phyloP scores from a whole-genome alignment of 2,113 vertebrate species.

The Misgurnus mizolepis region DNA sequence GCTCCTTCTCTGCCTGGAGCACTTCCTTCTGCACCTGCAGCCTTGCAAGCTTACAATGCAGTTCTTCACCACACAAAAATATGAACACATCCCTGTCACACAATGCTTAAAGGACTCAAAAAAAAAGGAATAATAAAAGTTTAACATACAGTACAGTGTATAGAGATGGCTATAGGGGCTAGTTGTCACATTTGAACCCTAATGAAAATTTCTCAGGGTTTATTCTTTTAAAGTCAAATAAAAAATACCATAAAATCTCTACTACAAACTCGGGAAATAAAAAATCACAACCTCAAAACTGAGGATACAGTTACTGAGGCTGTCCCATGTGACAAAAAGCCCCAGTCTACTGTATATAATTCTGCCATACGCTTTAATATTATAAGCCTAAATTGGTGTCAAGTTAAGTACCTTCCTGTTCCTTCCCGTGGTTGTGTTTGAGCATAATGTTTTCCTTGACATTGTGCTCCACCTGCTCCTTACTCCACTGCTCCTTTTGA shows the following conservation, averaged over 20 bases:
- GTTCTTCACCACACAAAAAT: constrained; percentile 48
- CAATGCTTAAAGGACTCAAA: neutral
- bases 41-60: constrained; percentile 56
- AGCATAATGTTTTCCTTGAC: constrained; percentile 71
- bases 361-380: no score
- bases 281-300: no score
- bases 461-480: constrained; percentile 73
- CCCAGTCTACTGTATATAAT: neutral
- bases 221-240: no score
- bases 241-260: no score
- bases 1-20: constrained; percentile 68
- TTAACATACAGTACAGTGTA: no score
- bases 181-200: no score
- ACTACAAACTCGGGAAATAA: no score
- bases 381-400: neutral
- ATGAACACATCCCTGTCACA: constrained; percentile 16
- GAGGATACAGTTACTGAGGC: no score
- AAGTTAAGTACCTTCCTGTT: constrained; percentile 71
- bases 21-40: constrained; percentile 61
- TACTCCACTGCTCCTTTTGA: constrained; percentile 60
- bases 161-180: no score
- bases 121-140: neutral
- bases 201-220: no score
- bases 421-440: constrained; percentile 68
- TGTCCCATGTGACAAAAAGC: no score